Evolutionary conservation across 2,113 vertebrate genomes (phyloP).

Genomic region (Nicator chloris): DNA sequence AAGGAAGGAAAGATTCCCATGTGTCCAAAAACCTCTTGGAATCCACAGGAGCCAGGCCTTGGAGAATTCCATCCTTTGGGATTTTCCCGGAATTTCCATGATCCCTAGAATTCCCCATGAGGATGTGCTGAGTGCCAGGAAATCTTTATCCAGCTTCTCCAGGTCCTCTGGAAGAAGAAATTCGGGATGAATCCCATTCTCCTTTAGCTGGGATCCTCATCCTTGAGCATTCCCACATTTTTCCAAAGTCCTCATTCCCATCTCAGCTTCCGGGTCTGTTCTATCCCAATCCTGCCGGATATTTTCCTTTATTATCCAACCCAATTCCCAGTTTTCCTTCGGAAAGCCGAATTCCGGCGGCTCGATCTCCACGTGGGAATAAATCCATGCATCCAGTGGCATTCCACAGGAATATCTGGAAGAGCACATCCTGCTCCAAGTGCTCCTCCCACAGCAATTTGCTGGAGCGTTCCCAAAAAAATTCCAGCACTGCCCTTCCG

Average conservation of each 20-base stretch:
- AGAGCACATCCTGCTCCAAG: not conserved
- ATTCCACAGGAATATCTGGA: not conserved
- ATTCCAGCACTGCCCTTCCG: not conserved
- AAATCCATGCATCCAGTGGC: not conserved
- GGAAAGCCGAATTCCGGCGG: rapidly evolving
- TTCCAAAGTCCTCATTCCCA: not conserved
- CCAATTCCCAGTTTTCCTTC: not conserved
- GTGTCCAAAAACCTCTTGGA: not conserved
- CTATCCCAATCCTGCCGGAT: rapidly evolving
- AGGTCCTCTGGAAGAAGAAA: not conserved
- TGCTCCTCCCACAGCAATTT: not conserved
- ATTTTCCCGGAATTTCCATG: not conserved
- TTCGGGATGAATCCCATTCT: not conserved
- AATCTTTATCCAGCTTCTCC: not conserved
- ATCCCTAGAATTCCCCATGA: not conserved
- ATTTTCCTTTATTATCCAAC: not conserved
- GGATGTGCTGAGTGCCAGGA: too few species aligned
- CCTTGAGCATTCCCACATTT: not conserved
- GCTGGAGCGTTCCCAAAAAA: not conserved
- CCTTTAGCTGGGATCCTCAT: not conserved
- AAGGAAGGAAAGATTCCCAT: not conserved
- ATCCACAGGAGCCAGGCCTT: not conserved
- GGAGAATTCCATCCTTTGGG: not conserved
- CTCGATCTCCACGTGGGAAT: not conserved
- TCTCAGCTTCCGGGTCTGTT: not conserved